Evolutionary conservation across 2,888 invertebrate genomes (phyloP).

Genomic region (Dolichomitus sp.): DNA sequence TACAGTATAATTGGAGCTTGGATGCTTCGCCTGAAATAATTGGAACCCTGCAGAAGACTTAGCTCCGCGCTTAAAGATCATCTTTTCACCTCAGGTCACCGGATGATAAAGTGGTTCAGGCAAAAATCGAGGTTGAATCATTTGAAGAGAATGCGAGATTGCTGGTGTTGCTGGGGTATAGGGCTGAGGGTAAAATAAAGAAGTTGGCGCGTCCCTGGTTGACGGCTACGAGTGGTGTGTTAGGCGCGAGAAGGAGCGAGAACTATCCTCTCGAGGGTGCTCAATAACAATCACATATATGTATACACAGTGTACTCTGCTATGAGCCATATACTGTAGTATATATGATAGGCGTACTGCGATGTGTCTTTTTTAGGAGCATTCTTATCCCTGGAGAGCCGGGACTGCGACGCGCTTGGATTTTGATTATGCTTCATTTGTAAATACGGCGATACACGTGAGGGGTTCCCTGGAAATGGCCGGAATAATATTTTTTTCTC

Average conservation of each 20-base stretch:
- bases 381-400: slow-evolving; percentile 51
- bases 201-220: slow-evolving; percentile 41
- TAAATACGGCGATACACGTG: slow-evolving; percentile 55
- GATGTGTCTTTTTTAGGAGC: slow-evolving; percentile 58
- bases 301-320: slow-evolving; percentile 45
- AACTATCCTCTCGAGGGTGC: slow-evolving; percentile 67
- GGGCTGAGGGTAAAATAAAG: slow-evolving; percentile 53
- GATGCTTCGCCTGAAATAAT: slow-evolving; percentile 34
- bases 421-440: slow-evolving; percentile 67
- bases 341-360: slow-evolving; percentile 4
- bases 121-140: slow-evolving; percentile 52
- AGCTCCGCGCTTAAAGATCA: slow-evolving; percentile 1
- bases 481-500: slow-evolving; percentile 47
- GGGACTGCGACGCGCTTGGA: slow-evolving; percentile 51
- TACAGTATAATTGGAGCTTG: not conserved
- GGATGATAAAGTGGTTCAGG: slow-evolving; percentile 52
- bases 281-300: slow-evolving; percentile 67
- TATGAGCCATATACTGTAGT: slow-evolving; percentile 33
- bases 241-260: slow-evolving; percentile 56
- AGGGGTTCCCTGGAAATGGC: slow-evolving; percentile 37
- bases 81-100: slow-evolving; percentile 34
- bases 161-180: slow-evolving; percentile 12
- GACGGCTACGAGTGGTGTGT: slow-evolving; percentile 53
- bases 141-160: slow-evolving; percentile 57
- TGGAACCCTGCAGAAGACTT: slow-evolving; percentile 1